Evolutionary conservation across 35 echinoderm and acorn worm genomes (phyloP).

Genomic region (Lytechinus pictus): DNA sequence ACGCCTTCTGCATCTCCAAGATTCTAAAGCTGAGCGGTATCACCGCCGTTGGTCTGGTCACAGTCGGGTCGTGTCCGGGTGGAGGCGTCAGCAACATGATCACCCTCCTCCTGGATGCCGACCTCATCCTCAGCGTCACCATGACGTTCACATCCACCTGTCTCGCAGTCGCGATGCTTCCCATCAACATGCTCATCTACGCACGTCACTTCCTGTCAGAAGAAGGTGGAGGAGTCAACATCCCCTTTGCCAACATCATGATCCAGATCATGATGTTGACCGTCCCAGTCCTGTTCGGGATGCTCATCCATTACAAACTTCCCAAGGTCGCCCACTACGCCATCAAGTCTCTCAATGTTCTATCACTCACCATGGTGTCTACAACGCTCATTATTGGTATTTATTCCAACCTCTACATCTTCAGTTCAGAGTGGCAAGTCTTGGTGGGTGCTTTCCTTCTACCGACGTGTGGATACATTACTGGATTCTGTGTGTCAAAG

Average conservation of each 20-base stretch:
- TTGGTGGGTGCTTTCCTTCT: slow-evolving; percentile 80
- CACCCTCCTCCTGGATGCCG: slow-evolving; percentile 82
- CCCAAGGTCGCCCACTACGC: slow-evolving; percentile 85
- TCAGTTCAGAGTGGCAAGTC: slow-evolving; percentile 66
- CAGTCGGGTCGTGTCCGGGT: slow-evolving; percentile 88
- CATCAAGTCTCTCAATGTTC: slow-evolving; percentile 77
- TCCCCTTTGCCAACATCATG: slow-evolving; percentile 85
- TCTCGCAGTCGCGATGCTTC: slow-evolving; percentile 84
- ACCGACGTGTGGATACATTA: slow-evolving; percentile 81
- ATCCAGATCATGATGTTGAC: slow-evolving; percentile 86
- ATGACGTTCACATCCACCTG: slow-evolving; percentile 90
- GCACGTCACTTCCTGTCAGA: slow-evolving; percentile 66
- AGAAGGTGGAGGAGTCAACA: slow-evolving; percentile 58
- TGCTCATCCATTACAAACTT: slow-evolving; percentile 81
- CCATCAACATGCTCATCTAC: slow-evolving; percentile 95
- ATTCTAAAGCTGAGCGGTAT: slow-evolving; percentile 72
- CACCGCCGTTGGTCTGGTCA: slow-evolving; percentile 85
- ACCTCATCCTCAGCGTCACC: slow-evolving; percentile 90
- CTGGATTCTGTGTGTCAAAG: slow-evolving; percentile 74
- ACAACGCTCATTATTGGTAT: slow-evolving; percentile 72
- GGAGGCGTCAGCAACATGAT: slow-evolving; percentile 97
- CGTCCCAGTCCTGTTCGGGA: slow-evolving; percentile 77
- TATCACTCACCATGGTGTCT: slow-evolving; percentile 72
- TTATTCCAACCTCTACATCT: slow-evolving; percentile 85
- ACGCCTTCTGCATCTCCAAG: slow-evolving; percentile 76